These are phyloP conservation scores for Theonella swinhoei DNA, from an alignment of 37 sponge, comb jelly and placozoan genomes.

Conservation along the genomic window DNA sequence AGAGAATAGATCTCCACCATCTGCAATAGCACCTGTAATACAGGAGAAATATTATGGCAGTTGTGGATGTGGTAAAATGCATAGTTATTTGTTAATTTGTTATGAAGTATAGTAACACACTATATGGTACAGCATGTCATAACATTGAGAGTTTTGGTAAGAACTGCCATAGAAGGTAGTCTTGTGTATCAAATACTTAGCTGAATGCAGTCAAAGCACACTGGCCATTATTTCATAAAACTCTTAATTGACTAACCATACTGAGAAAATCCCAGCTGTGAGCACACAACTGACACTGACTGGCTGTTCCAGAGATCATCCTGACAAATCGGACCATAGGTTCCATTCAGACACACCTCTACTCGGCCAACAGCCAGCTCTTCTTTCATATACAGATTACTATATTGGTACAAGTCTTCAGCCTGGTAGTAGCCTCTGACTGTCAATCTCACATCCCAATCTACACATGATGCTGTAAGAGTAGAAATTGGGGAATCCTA, in stretches of 20 bases:
- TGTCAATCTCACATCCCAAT: neutral
- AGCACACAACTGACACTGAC: neutral
- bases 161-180: no score
- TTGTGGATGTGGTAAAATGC: no score
- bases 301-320: neutral
- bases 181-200: no score
- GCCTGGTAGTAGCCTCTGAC: neutral
- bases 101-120: no score
- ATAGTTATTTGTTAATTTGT: no score
- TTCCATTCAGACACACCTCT: conserved; percentile 8
- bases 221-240: no score
- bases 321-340: conserved; percentile 2
- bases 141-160: no score
- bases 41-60: no score
- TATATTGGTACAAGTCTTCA: neutral
- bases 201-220: no score
- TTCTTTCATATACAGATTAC: neutral
- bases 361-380: neutral
- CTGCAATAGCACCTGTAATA: neutral
- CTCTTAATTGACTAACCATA: conserved; percentile 8
- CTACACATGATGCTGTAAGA: neutral
- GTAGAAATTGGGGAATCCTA: no score
- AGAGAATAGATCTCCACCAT: neutral
- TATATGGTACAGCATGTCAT: no score
- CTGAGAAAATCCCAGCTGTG: neutral